Evolutionary conservation across 1,140 invertebrate genomes (phyloP).

Genomic region (Berghia stephanieae): DNA sequence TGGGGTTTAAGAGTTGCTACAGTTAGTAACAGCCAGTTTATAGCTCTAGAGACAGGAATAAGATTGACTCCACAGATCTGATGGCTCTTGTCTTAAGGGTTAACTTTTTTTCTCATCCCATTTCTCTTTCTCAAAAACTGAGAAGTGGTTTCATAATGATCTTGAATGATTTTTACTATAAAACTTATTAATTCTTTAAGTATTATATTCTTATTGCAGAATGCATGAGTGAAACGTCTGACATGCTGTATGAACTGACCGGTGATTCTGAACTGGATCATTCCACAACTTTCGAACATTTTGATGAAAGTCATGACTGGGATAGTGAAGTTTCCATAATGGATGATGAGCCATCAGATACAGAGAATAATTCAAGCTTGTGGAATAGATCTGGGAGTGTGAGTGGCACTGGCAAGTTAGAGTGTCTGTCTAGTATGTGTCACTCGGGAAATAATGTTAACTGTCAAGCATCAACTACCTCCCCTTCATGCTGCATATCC

Average conservation of each 20-base stretch:
- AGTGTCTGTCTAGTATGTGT: conserved; percentile 28
- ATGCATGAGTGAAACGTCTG: conserved; percentile 19
- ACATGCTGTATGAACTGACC: conserved; percentile 19
- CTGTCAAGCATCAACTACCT: conserved; percentile 13
- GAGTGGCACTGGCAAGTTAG: neutral
- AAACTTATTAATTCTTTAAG: neutral
- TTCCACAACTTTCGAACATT: neutral
- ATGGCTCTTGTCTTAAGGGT: neutral
- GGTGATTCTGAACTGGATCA: conserved; percentile 13
- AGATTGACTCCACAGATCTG: neutral
- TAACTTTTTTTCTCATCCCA: neutral
- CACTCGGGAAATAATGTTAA: conserved; percentile 13
- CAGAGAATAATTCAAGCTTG: neutral
- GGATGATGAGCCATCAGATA: neutral
- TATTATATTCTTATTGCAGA: conserved; percentile 18
- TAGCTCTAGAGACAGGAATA: neutral
- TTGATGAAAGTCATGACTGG: neutral
- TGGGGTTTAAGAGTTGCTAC: no score
- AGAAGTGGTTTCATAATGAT: neutral
- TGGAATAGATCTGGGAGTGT: neutral
- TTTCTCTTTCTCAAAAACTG: neutral
- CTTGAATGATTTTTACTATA: neutral
- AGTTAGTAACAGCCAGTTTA: no score
- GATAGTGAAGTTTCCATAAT: neutral
- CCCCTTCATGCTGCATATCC: conserved; percentile 19